Evolutionary conservation across 1,140 invertebrate genomes (phyloP), one percentile per base, ranked within the genome.

Genomic region (Solenopsis fugax): DNA sequence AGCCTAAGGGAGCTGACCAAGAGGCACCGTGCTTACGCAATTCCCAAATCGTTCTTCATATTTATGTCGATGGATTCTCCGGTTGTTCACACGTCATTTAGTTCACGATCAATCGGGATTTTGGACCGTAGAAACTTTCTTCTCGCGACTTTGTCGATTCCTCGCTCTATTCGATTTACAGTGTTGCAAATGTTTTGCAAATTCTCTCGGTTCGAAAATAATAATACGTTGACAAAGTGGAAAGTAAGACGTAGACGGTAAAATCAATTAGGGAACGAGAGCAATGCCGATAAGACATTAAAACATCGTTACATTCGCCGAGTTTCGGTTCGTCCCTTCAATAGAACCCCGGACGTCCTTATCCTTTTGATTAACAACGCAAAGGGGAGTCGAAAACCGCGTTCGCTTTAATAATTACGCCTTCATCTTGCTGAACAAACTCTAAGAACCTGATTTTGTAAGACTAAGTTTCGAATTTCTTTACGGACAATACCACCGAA

Each of bases 21-120:
- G 87, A 85, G 82, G 50, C 24, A 77, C 56, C 54, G 65, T 69
- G 50, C 60, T 64, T 78, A 90, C 85, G 86, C 89, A 89, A 93
- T 92, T 92, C 90, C 89, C 91, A 91, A 93, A 93, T 91, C 91
- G 91, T 92, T 91, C 87, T 78, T 91, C 88, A 88, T 91, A 88
- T 92, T 92, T 91, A 81, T 86, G 72, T 87, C 87, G 50, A 81
- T 81, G 73, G 76, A 86, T 80, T 69, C 29, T 65, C 9, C 62
- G 75, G 24, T 69, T n/a, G 64, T 64, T 73, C 80, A 24, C 80
- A 50, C 69, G 29, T 73, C 45, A 75, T 84, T 84, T 60, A 50
- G 41, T 75, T 75, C 24, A 18, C 80, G 41, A 75, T 84, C 54
- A 60, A 37, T 50, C 18, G 41, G n/a, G 77, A 85, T 82, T 87